Evolutionary conservation across 2,888 invertebrate species (phyloP), one percentile per base, ranked within the genome.

Genomic region (Thera obeliscata): DNA sequence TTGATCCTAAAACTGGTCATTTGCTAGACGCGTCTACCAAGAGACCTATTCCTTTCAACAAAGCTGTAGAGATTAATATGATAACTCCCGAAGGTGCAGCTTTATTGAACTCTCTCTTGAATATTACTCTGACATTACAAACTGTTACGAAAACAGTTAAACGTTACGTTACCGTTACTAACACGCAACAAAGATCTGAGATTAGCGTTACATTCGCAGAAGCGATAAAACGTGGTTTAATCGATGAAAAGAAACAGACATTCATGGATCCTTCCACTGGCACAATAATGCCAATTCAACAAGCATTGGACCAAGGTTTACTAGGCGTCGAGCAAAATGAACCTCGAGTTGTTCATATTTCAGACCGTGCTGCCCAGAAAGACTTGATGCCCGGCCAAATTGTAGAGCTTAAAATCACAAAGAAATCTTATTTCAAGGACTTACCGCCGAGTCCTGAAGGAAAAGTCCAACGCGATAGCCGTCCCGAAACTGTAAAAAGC

Each of bases 11-110:
- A 87, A 96, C 97, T 38, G 98, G 98, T 7, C 96, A 97, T 87
- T 94, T 98, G 72, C 89, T 98, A 70, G 97, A 98, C 82, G 95
- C 96, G 22, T 92, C 94, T 72, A 95, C 95, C 55, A 95, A 95
- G 78, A 95, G 95, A 81, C 94, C 96, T 61, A 95, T 98, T 82
- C 97, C 98, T 71, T 95, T 98, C 69, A 97, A 98, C 80, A 96
- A 96, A 83, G 98, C 98, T 43, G 96, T 98, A 69, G 96, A 97
- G 86, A 95, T 96, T 66, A 96, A 97, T 80, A 94, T 98, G 78
- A 97, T 98, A 48, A 96, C 97, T 9, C 96, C 97, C 0, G 97
- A 97, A 88, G 98, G 98, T 67, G 98, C 98, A 57, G 96, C 97
- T 67, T 94, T 97, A 82, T 94, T 97, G 70, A 97, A 96, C 88